Percentiles rank a stretch among this genome's conserved stretches.
Conservation (phyloP, 2,113 vertebrate species). For the Turnix velox region DNA sequence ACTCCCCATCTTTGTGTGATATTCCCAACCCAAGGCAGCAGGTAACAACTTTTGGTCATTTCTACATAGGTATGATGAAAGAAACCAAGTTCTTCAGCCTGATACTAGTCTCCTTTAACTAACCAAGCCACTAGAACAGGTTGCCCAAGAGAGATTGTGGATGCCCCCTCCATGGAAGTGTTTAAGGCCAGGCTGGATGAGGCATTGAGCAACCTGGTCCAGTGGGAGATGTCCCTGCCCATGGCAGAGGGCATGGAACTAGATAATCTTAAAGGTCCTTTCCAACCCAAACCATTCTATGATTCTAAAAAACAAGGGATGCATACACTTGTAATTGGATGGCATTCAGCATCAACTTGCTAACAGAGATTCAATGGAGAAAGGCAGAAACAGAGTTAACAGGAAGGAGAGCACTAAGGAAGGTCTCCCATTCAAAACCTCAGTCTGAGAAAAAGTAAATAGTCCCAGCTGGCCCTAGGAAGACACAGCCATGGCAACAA, state of each 20-base stretch:
- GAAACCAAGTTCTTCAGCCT: neutral
- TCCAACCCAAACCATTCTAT: no score
- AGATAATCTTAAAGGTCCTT: no score
- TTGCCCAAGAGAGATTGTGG: no score
- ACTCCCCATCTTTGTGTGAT: accelerated
- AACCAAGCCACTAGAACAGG: accelerated
- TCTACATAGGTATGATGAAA: neutral
- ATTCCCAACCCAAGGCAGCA: neutral
- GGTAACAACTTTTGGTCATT: accelerated
- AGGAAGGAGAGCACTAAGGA: neutral
- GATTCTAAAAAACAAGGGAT: neutral
- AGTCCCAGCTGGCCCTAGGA: neutral
- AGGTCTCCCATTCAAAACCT: neutral
- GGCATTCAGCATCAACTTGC: neutral
- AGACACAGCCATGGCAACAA: neutral
- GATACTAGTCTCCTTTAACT: neutral
- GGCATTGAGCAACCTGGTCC: no score
- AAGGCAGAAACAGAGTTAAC: neutral
- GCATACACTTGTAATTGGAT: neutral
- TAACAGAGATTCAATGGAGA: neutral
- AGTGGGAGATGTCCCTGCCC: no score
- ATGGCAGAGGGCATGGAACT: no score
- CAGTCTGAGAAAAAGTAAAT: neutral
- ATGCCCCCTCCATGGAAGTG: no score
- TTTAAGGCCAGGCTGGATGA: no score